These are phyloP conservation scores for Hypercompe scribonia DNA, from an alignment of 2,888 invertebrate genomes.

Conservation along the genomic window DNA sequence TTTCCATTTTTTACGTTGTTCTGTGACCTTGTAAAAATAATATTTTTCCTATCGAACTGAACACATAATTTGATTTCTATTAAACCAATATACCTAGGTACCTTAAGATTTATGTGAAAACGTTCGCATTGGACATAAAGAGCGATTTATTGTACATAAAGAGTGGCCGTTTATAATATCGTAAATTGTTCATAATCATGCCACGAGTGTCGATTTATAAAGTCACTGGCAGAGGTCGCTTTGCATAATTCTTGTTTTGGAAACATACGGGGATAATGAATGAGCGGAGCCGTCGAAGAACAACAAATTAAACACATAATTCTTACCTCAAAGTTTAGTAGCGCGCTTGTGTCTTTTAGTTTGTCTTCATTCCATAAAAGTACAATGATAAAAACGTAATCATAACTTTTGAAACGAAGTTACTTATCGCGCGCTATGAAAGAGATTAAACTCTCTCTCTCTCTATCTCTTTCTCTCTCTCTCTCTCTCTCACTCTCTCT, in stretches of 20 bases:
- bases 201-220: conserved; percentile 68
- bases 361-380: neutral
- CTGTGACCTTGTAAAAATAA: neutral
- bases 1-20: no score
- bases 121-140: conserved; percentile 38
- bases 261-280: conserved; percentile 37
- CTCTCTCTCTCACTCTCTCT: no score
- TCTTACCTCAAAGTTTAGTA: neutral
- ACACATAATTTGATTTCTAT: neutral
- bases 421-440: no score
- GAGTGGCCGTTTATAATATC: conserved; percentile 53
- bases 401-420: no score
- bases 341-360: neutral
- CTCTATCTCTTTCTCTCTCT: no score
- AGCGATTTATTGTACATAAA: conserved; percentile 58
- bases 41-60: neutral
- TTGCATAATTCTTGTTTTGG: conserved; percentile 67
- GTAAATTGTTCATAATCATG: conserved; percentile 69
- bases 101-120: conserved; percentile 44
- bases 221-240: conserved; percentile 59
- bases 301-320: neutral
- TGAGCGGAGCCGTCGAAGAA: conserved; percentile 11
- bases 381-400: neutral
- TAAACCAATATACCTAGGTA: neutral
- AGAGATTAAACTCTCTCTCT: no score